These are phyloP conservation scores for Xylocampa areola DNA, from an alignment of 2,888 invertebrate genomes.

Conservation along the genomic window DNA sequence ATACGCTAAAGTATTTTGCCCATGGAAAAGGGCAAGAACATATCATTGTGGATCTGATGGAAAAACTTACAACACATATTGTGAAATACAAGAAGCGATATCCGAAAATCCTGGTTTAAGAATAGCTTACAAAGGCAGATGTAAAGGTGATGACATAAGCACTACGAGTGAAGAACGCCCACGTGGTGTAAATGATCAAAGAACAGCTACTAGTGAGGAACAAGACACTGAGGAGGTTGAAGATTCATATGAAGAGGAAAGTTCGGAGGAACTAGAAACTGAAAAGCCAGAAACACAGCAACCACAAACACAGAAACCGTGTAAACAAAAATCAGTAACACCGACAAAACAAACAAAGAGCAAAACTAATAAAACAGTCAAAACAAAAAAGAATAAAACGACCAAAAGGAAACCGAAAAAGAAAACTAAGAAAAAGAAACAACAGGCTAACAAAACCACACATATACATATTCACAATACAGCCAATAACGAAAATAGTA, in stretches of 20 bases:
- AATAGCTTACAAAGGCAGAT: slow-evolving; percentile 3
- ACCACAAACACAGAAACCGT: neutral
- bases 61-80: slow-evolving; percentile 9
- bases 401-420: neutral
- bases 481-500: slow-evolving; percentile 5
- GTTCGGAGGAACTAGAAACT: neutral
- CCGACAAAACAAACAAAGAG: no score
- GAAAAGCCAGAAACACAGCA: neutral
- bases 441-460: no score
- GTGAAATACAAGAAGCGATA: slow-evolving; percentile 9
- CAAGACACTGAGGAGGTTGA: neutral
- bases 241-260: neutral
- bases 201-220: no score
- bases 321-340: no score
- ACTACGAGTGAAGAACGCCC: slow-evolving; percentile 5
- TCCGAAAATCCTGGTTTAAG: neutral
- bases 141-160: slow-evolving; percentile 5
- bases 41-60: slow-evolving; percentile 24
- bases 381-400: neutral
- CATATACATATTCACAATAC: slow-evolving; percentile 4
- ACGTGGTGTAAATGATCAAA: neutral
- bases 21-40: slow-evolving; percentile 21
- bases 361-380: neutral
- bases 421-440: neutral
- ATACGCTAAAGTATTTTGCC: slow-evolving; percentile 2